A percentile compares a stretch with the other conserved stretches of the same genome.
phyloP scores from a whole-genome alignment of 2,113 vertebrate genomes.

The Nipponia nippon region DNA sequence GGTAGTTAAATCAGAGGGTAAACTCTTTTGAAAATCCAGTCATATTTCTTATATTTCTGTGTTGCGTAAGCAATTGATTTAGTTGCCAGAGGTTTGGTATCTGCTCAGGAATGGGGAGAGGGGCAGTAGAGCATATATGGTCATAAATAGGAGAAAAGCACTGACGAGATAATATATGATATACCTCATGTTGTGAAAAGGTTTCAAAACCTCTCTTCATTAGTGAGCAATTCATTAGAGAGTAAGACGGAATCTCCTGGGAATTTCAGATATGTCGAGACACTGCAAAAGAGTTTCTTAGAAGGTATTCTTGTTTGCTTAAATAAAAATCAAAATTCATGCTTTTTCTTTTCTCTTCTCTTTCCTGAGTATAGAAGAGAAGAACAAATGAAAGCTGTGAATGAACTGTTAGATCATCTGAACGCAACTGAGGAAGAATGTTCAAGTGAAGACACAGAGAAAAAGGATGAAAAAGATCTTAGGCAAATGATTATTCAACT shows the following conservation, averaged over 20 bases:
- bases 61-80: neutral
- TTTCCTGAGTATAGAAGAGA: slow-evolving; percentile 59
- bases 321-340: slow-evolving; percentile 26
- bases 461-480: slow-evolving; percentile 72
- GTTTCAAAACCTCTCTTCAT: neutral
- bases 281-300: neutral
- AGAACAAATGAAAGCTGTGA: slow-evolving; percentile 66
- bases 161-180: neutral
- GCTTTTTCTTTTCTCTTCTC: neutral
- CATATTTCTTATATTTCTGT: neutral
- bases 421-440: slow-evolving; percentile 69
- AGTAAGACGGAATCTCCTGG: neutral
- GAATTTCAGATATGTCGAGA: neutral
- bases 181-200: neutral
- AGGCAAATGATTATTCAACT: slow-evolving; percentile 72
- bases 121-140: no score
- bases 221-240: neutral
- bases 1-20: neutral
- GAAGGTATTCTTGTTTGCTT: slow-evolving; percentile 18
- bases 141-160: neutral
- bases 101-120: neutral
- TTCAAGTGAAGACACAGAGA: slow-evolving; percentile 71
- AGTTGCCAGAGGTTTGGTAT: neutral
- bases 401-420: slow-evolving; percentile 73
- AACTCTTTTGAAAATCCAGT: neutral